These are phyloP conservation scores for Oncorhynchus kisutch DNA, from an alignment of 2,113 vertebrate species.

Conservation along the genomic window DNA sequence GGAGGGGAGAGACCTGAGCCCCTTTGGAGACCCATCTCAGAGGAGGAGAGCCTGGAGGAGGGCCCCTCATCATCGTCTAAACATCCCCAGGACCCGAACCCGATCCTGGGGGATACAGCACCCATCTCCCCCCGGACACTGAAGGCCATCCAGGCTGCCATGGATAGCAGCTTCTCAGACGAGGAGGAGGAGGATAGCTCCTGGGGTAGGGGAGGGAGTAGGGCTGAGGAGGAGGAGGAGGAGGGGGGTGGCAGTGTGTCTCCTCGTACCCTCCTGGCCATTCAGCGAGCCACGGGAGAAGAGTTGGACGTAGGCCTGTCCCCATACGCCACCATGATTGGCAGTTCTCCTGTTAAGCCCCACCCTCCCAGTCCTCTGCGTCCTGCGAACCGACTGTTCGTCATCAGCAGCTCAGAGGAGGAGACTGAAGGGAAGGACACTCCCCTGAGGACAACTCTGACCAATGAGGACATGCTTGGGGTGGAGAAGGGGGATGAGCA, in stretches of 20 bases:
- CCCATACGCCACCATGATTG: not conserved
- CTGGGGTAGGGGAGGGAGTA: too few species aligned
- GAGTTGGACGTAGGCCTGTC: conserved; percentile 22
- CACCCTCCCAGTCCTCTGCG: not conserved
- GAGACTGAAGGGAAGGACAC: conserved; percentile 5
- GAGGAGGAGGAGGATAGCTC: conserved; percentile 69
- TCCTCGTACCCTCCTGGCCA: conserved; percentile 74
- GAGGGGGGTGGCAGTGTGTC: conserved; percentile 59
- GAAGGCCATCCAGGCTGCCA: conserved; percentile 81
- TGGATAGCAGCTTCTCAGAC: conserved; percentile 77
- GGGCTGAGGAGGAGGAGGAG: conserved; percentile 72
- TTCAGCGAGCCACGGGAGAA: conserved; percentile 57
- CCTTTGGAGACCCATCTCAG: conserved; percentile 68
- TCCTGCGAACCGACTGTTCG: conserved; percentile 7
- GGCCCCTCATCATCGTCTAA: conserved; percentile 30
- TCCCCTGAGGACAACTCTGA: not conserved
- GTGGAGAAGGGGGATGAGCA: not conserved
- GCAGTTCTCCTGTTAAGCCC: not conserved
- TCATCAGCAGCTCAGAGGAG: conserved; percentile 59
- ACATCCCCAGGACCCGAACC: conserved; percentile 58
- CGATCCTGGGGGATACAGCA: conserved; percentile 57
- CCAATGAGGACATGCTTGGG: not conserved
- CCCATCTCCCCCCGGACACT: conserved; percentile 85
- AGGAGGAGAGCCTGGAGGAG: conserved; percentile 55
- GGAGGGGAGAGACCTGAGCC: conserved; percentile 59